Evolutionary conservation across 2,113 vertebrate genomes (phyloP).

Genomic region (Ornithorhynchus anatinus): DNA sequence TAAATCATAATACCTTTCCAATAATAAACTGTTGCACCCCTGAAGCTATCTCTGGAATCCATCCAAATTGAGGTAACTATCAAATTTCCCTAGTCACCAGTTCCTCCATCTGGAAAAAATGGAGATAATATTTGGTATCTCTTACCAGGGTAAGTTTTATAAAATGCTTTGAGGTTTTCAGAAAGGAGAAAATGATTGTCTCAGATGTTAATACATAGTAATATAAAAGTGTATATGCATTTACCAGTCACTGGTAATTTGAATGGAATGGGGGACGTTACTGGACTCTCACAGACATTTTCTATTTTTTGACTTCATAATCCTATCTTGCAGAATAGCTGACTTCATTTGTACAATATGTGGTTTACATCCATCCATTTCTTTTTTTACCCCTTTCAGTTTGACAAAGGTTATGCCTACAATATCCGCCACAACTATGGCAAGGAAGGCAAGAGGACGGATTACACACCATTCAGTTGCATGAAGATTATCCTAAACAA

Average conservation of each 20-base stretch:
- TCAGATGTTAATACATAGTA: not conserved
- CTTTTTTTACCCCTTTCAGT: constrained; percentile 73
- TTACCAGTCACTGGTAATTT: not conserved
- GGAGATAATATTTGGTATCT: not conserved
- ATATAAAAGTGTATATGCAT: not conserved
- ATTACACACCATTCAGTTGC: constrained; percentile 98
- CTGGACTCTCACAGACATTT: constrained; percentile 58
- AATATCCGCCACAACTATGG: constrained; percentile 94
- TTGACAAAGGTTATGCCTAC: constrained; percentile 97
- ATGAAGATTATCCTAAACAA: constrained; percentile 98
- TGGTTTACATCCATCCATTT: constrained; percentile 47
- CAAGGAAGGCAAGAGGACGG: constrained; percentile 93
- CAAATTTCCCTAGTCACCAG: not conserved
- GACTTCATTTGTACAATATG: constrained; percentile 56
- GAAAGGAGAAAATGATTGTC: not conserved
- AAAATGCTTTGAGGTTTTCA: not conserved
- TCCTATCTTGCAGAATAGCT: constrained; percentile 68
- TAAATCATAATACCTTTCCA: no score
- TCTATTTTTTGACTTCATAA: constrained; percentile 67
- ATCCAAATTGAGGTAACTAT: not conserved
- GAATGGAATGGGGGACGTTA: constrained; percentile 16
- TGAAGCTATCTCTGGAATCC: not conserved
- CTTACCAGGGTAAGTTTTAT: not conserved
- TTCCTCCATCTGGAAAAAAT: not conserved
- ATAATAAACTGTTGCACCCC: not conserved